These are phyloP conservation scores for Ctenochaetus hawaiiensis DNA, from an alignment of 2,797 vertebrate species.

Conservation along the genomic window DNA sequence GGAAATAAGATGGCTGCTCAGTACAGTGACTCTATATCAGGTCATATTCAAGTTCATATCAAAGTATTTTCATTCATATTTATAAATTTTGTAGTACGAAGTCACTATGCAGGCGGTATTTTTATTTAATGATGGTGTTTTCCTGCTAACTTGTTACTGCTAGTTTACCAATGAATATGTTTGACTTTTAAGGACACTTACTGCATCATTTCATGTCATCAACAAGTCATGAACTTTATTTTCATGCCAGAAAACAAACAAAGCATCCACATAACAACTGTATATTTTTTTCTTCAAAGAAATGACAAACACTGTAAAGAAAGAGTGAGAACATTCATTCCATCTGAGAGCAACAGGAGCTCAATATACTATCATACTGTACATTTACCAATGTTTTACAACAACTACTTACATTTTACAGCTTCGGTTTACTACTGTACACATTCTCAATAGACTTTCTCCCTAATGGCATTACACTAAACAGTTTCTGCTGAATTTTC, in stretches of 20 bases:
- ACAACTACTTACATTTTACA: conserved; percentile 53
- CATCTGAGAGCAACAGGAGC: conserved; percentile 30
- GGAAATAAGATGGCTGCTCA: not conserved
- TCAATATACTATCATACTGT: conserved; percentile 50
- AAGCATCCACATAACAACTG: conserved; percentile 68
- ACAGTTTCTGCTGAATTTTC: conserved; percentile 39
- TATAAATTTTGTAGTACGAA: too few relatives aligned
- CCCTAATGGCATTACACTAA: conserved; percentile 35
- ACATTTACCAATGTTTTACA: conserved; percentile 65
- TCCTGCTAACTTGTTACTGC: too few relatives aligned
- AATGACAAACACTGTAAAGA: conserved; percentile 50
- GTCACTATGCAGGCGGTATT: too few relatives aligned
- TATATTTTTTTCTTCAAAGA: conserved; percentile 61
- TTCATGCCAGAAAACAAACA: conserved; percentile 81
- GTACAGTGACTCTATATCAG: not conserved
- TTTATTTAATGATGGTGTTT: too few relatives aligned
- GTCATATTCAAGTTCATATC: not conserved
- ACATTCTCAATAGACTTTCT: conserved; percentile 37
- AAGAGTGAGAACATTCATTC: conserved; percentile 60
- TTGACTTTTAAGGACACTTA: not conserved
- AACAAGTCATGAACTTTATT: conserved; percentile 78
- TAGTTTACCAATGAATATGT: not conserved
- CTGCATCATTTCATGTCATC: conserved; percentile 27
- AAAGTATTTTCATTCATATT: too few relatives aligned
- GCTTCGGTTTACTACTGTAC: conserved; percentile 61